Evolutionary conservation across 1,140 invertebrate genomes (phyloP).

Genomic region (Cydia fagiglandana): DNA sequence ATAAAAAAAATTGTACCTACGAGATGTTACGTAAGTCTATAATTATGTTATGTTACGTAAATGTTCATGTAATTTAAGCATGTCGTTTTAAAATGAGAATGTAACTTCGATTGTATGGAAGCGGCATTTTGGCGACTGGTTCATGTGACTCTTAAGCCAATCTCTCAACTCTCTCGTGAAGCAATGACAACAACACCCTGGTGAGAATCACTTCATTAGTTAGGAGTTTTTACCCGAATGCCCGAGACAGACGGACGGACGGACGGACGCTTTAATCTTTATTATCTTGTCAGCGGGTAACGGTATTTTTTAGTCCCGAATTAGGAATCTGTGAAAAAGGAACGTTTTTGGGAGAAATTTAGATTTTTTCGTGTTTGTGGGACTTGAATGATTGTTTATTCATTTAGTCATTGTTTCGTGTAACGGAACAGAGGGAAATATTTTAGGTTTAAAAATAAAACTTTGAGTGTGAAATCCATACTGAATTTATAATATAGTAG

Average conservation of each 20-base stretch:
- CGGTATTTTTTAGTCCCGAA: conserved; percentile 9
- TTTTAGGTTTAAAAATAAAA: not conserved
- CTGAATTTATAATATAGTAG: not conserved
- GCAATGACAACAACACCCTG: not conserved
- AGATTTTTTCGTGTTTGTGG: not conserved
- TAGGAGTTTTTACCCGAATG: conserved; percentile 7
- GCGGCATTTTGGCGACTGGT: too few relatives aligned
- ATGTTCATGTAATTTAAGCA: too few relatives aligned
- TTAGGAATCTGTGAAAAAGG: conserved; percentile 1
- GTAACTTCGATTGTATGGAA: too few relatives aligned
- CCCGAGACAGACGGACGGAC: not conserved
- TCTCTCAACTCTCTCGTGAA: not conserved
- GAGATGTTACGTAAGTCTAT: too few relatives aligned
- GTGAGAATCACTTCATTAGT: conserved; percentile 26
- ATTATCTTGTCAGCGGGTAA: conserved; percentile 22
- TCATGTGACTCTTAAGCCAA: not conserved
- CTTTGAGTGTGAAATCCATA: not conserved
- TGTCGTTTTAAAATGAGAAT: too few relatives aligned
- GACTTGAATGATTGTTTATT: not conserved
- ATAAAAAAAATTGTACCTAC: too few relatives aligned
- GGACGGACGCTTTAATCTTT: not conserved
- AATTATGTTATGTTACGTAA: too few relatives aligned
- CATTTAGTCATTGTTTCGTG: not conserved
- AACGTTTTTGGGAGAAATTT: conserved; percentile 9
- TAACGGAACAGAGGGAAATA: not conserved